Evolutionary conservation across 2,888 invertebrate genomes (phyloP).

Genomic region (Lagria hirta): DNA sequence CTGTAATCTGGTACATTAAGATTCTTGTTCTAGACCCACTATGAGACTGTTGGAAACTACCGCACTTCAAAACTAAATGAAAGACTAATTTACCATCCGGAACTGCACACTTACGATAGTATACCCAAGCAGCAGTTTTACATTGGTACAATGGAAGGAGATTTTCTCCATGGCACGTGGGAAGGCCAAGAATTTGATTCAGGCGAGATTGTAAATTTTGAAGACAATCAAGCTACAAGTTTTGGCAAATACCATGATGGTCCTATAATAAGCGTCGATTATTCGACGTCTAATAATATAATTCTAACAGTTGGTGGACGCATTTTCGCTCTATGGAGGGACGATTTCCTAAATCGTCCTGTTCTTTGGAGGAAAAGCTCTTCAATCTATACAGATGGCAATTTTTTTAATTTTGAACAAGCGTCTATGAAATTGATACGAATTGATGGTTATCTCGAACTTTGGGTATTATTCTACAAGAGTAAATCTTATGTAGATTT

Average conservation of each 20-base stretch:
- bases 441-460: constrained; percentile 74
- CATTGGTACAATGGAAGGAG: constrained; percentile 32
- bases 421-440: constrained; percentile 64
- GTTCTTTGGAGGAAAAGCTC: constrained; percentile 67
- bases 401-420: constrained; percentile 7
- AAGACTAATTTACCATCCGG: constrained; percentile 33
- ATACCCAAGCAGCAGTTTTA: constrained; percentile 4
- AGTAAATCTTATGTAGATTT: constrained; percentile 59
- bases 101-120: constrained; percentile 9
- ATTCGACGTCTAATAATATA: constrained; percentile 65
- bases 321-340: constrained; percentile 72
- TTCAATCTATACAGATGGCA: constrained; percentile 62
- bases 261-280: constrained; percentile 61
- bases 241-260: constrained; percentile 67
- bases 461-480: constrained; percentile 75
- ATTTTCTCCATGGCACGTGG: constrained; percentile 59
- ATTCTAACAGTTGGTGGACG: constrained; percentile 74
- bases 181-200: constrained; percentile 69
- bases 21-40: constrained; percentile 24
- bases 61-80: constrained; percentile 27
- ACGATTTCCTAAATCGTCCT: constrained; percentile 63
- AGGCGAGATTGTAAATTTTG: constrained; percentile 63
- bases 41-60: constrained; percentile 27
- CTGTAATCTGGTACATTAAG: too few relatives aligned
- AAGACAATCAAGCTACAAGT: constrained; percentile 58